These are phyloP conservation scores for Perca schrenkii DNA, from an alignment of 2,113 vertebrate genomes.

Conservation along the genomic window DNA sequence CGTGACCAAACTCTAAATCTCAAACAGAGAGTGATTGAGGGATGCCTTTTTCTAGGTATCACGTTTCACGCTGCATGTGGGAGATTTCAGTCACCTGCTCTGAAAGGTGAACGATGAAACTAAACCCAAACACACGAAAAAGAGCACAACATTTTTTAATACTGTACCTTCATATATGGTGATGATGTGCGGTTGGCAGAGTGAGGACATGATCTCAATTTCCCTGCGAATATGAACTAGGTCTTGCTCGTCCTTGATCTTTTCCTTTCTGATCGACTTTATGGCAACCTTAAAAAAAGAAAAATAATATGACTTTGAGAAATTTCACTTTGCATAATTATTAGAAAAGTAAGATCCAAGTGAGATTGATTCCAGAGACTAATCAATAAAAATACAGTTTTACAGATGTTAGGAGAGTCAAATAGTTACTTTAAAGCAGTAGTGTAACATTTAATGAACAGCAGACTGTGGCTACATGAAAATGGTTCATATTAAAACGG, in stretches of 20 bases:
- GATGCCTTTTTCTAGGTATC: constrained; percentile 25
- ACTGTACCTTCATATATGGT: constrained; percentile 94
- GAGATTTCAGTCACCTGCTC: not conserved
- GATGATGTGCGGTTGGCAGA: constrained; percentile 96
- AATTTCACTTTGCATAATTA: not conserved
- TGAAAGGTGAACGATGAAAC: not conserved
- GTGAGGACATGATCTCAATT: constrained; percentile 98
- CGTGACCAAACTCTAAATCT: constrained; percentile 64
- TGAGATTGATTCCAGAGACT: not conserved
- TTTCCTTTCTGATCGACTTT: constrained; percentile 97
- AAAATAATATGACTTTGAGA: not conserved
- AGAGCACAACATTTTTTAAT: not conserved
- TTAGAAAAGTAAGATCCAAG: not conserved
- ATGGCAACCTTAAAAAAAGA: constrained; percentile 90
- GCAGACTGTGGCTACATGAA: not conserved
- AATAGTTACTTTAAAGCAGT: not conserved
- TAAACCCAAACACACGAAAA: not conserved
- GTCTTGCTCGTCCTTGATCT: constrained; percentile 96
- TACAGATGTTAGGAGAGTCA: not conserved
- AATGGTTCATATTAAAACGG: not conserved
- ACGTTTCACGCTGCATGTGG: constrained; percentile 35
- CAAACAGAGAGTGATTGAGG: constrained; percentile 47
- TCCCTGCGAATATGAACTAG: constrained; percentile 94
- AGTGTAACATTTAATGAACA: not conserved
- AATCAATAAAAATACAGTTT: not conserved